phyloP scores from a whole-genome alignment of 1,140 invertebrate genomes.

The Samia ricini region DNA sequence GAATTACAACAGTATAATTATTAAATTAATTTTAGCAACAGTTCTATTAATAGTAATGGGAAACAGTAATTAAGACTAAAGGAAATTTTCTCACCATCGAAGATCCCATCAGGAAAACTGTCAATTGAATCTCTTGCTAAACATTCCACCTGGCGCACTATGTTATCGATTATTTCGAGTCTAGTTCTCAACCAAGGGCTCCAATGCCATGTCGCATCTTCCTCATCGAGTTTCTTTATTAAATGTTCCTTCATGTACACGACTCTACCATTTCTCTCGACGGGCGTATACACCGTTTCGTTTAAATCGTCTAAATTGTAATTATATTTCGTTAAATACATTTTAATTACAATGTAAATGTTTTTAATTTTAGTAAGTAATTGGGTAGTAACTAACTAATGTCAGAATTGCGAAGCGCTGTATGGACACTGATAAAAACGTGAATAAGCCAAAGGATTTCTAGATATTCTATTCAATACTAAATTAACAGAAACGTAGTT shows the following conservation, averaged over 20 bases:
- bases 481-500: too few species aligned
- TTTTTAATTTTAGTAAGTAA: too few species aligned
- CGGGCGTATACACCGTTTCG: slow-evolving; percentile 4
- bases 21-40: too few species aligned
- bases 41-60: too few species aligned
- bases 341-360: too few species aligned
- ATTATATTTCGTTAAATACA: background rate
- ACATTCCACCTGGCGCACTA: slow-evolving; percentile 38
- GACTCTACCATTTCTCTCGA: slow-evolving; percentile 46
- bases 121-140: slow-evolving; percentile 35
- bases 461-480: too few species aligned
- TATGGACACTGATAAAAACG: too few species aligned
- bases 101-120: slow-evolving; percentile 52
- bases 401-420: too few species aligned
- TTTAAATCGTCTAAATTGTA: slow-evolving; percentile 13
- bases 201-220: slow-evolving; percentile 57
- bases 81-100: slow-evolving; percentile 42
- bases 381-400: too few species aligned
- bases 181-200: slow-evolving; percentile 59
- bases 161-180: slow-evolving; percentile 35
- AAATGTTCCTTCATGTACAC: slow-evolving; percentile 48
- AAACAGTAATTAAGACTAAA: background rate
- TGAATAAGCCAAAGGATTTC: too few species aligned
- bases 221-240: slow-evolving; percentile 43
- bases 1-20: too few species aligned